A percentile compares a stretch with the other conserved stretches of the same genome.
phyloP scores from a whole-genome alignment of 2,888 invertebrate species.

The Heteromurus nitidus region DNA sequence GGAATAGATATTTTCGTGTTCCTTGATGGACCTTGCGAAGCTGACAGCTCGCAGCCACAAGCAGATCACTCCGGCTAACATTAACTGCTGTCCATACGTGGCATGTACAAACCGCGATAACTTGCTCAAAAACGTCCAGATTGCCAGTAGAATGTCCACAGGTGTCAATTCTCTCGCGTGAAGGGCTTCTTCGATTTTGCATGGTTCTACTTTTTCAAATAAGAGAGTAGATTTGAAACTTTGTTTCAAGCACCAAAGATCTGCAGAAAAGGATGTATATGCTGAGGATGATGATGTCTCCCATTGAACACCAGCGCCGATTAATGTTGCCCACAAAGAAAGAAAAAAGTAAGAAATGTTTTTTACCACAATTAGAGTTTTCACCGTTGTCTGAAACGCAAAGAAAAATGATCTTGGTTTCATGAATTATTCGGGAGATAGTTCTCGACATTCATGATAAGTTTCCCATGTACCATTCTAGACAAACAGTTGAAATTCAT shows the following conservation, averaged over 20 bases:
- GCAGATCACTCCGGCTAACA: neutral
- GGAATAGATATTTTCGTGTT: neutral
- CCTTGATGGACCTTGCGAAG: neutral
- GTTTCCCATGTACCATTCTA: neutral
- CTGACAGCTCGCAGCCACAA: constrained; percentile 8
- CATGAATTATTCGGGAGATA: too few relatives aligned
- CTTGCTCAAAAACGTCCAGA: neutral
- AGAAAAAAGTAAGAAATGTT: constrained; percentile 3
- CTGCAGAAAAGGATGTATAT: too few relatives aligned
- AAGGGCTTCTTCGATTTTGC: neutral
- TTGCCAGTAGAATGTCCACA: neutral
- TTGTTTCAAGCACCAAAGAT: too few relatives aligned
- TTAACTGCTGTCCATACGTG: neutral
- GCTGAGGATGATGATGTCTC: too few relatives aligned
- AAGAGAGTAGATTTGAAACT: too few relatives aligned
- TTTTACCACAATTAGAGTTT: neutral
- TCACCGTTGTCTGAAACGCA: neutral
- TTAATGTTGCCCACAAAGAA: neutral
- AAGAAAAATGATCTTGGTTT: too few relatives aligned
- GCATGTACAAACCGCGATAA: neutral
- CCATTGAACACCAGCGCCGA: neutral
- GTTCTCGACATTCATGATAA: too few relatives aligned
- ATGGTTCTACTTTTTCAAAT: neutral
- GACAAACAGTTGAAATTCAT: neutral
- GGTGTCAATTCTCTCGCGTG: neutral